Base-by-base conservation (phyloP, 2,113 vertebrate species). In the Equus przewalskii region DNA sequence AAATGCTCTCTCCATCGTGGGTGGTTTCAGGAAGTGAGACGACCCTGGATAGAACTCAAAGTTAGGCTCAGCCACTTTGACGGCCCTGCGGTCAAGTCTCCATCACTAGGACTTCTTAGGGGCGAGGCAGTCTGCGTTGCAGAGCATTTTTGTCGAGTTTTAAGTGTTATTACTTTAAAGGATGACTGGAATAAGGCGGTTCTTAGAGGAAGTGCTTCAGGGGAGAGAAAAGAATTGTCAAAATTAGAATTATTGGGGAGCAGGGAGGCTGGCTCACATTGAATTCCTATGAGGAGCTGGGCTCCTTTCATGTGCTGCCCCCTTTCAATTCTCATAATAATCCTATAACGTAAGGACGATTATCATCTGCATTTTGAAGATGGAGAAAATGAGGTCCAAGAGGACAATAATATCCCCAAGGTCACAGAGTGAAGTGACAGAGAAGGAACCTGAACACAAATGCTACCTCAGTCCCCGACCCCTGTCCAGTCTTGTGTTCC, bases 121-220 rank as follows among this genome's bases (percentile, higher is more conserved):
- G 15, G 30, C 36, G 46, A 92, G 33, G 26, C 41, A 28, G 80
- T 82, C 62, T 65, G 84, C 69, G 21, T 19, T 3, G 13, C 58
- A 62, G 64, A 58, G 87, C 58, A 64, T 93, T 94, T 91, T 93
- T 65, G 83, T 64, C 69, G 11, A 33, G 11, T 87, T 96, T 30
- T 86, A 82, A 84, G n/a, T 80, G 44, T 94, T 80, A 58, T 75
- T 79, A 65, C 76, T 84, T 90, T 83, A 62, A 90, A 94, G 81
- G 88, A 33, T 69, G 64, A 65, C 49, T 33, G 28, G 24, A 72
- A 96, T 75, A 90, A 69, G 79, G 64, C 64, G 10, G 51, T 94
- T 65, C 56, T 82, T 70, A 87, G n/a, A 86, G 75, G n/a, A 90
- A 79, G 56, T n/a, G 65, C 89, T 90, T 90, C 69, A 16, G 81